phyloP scores from a whole-genome alignment of 2,113 vertebrate species.

The Phalacrocorax carbo region DNA sequence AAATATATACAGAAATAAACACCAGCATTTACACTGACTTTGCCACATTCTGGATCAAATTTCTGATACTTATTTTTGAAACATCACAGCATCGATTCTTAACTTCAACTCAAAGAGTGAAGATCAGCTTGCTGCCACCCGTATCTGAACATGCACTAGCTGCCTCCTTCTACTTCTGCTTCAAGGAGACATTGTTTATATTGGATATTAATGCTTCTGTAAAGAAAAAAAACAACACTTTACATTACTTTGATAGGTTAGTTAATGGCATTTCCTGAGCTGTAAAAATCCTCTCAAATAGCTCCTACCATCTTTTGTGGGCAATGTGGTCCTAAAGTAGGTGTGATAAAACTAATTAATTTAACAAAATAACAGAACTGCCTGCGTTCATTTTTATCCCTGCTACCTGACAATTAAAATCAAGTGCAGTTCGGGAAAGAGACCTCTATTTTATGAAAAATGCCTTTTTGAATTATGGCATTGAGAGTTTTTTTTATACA shows the following conservation, averaged over 20 bases:
- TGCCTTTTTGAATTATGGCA: not conserved
- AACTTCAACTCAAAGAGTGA: not conserved
- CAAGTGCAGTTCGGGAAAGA: not conserved
- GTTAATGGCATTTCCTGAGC: conserved; percentile 3
- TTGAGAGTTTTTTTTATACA: not conserved
- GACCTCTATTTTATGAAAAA: not conserved
- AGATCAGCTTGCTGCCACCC: not conserved
- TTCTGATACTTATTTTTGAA: not conserved
- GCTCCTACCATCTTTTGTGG: not conserved
- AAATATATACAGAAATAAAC: not conserved
- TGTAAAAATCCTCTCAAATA: not conserved
- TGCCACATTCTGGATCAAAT: not conserved
- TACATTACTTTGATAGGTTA: not conserved
- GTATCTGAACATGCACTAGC: not conserved
- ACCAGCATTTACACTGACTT: not conserved
- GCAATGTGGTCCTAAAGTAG: not conserved
- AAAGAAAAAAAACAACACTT: not conserved
- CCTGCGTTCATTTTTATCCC: not conserved
- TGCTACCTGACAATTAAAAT: not conserved
- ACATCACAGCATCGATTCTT: not conserved
- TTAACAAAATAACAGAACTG: not conserved
- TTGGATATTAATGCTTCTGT: not conserved
- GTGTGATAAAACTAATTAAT: not conserved
- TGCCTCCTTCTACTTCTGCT: not conserved
- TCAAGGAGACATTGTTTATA: not conserved